Evolutionary conservation across 2,888 invertebrate species (phyloP).

Genomic region (Orthonychiurus folsomi): DNA sequence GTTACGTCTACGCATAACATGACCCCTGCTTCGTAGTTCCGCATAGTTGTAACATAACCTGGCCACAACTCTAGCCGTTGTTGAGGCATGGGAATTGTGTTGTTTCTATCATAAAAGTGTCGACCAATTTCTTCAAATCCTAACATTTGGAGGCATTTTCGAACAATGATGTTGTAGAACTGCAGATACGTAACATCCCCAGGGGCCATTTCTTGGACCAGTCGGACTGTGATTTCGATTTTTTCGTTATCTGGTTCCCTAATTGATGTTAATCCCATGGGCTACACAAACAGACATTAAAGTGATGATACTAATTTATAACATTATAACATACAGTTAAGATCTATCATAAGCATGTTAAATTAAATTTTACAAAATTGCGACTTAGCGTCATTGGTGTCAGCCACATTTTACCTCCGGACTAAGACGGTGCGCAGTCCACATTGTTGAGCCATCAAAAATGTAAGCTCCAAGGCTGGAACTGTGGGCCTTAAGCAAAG

Average conservation of each 20-base stretch:
- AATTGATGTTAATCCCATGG: neutral
- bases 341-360: no score
- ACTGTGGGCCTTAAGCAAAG: neutral
- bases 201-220: slow-evolving; percentile 27
- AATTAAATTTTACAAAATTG: no score
- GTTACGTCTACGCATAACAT: slow-evolving; percentile 69
- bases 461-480: neutral
- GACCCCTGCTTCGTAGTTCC: slow-evolving; percentile 67
- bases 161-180: slow-evolving; percentile 33
- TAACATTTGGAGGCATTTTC: slow-evolving; percentile 28
- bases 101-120: slow-evolving; percentile 25
- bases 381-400: no score
- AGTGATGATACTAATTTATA: no score
- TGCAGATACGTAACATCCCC: slow-evolving; percentile 27
- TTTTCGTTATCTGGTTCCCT: neutral
- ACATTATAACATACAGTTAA: no score
- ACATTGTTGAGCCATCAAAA: slow-evolving; percentile 9
- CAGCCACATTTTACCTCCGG: neutral
- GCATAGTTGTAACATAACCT: slow-evolving; percentile 57
- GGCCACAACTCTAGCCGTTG: slow-evolving; percentile 68
- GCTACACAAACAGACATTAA: no score
- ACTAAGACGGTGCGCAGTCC: neutral
- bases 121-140: slow-evolving; percentile 31
- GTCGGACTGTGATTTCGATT: slow-evolving; percentile 10
- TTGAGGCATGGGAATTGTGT: slow-evolving; percentile 51